Conservation (phyloP, 1,140 invertebrate genomes). For the Drosophila melanica region DNA sequence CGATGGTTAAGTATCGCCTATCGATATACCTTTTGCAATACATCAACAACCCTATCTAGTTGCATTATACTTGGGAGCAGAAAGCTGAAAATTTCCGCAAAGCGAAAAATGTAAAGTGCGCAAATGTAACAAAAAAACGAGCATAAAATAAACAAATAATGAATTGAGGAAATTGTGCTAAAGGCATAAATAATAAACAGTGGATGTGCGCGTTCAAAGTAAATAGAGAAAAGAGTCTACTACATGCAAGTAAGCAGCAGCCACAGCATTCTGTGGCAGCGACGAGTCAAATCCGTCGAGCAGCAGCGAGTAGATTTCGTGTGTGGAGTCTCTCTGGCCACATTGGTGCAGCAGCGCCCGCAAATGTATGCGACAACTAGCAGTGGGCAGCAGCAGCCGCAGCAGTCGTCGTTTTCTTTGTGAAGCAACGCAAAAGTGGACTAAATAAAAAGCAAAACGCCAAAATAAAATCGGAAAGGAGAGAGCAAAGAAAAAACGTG, state of each 20-base stretch:
- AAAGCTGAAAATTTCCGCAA: conserved; percentile 30
- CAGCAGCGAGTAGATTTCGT: conserved; percentile 44
- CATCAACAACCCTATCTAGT: conserved; percentile 50
- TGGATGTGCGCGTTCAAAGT: conserved; percentile 12
- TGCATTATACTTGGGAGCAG: conserved; percentile 50
- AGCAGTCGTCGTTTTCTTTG: conserved; percentile 30
- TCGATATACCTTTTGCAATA: conserved; percentile 38
- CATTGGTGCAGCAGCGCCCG: conserved; percentile 55
- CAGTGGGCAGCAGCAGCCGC: conserved; percentile 33
- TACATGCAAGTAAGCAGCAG: conserved; percentile 44
- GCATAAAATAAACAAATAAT: conserved; percentile 11
- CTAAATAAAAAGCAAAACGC: conserved; percentile 24
- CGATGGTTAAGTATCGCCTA: conserved; percentile 12
- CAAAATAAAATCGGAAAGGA: conserved; percentile 19
- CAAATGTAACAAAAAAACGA: conserved; percentile 25
- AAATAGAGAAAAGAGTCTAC: neutral
- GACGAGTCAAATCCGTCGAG: conserved; percentile 36
- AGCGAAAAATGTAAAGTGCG: conserved; percentile 25
- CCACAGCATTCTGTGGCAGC: conserved; percentile 48
- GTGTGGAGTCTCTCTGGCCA: conserved; percentile 52
- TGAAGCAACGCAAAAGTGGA: conserved; percentile 35
- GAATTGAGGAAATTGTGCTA: conserved; percentile 7
- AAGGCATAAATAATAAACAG: conserved; percentile 7
- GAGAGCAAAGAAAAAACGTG: conserved; percentile 42
- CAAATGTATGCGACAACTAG: conserved; percentile 50